Conservation (phyloP, 2,888 invertebrate genomes). For the Polyommatus icarus region DNA sequence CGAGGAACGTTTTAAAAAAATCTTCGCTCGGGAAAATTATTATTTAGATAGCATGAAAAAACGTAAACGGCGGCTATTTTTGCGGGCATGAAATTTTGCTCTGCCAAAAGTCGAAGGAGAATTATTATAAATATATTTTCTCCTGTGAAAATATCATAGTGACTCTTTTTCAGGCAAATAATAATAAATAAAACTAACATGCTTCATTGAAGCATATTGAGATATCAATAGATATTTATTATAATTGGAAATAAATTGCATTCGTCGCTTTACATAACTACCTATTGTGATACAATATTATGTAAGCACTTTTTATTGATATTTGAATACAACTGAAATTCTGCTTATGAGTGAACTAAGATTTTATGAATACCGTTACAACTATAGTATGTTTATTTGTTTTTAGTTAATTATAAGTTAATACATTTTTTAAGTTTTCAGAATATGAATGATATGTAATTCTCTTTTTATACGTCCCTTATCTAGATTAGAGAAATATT, state of each 20-base stretch:
- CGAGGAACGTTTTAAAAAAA: too few species aligned
- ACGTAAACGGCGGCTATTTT: not conserved
- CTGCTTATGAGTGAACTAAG: not conserved
- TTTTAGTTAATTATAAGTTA: too few species aligned
- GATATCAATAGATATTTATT: not conserved
- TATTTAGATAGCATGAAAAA: not conserved
- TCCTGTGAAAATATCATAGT: not conserved
- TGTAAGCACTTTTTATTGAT: not conserved
- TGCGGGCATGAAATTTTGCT: not conserved
- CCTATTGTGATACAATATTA: not conserved
- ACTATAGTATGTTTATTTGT: too few species aligned
- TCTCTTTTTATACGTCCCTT: too few species aligned
- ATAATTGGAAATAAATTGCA: not conserved
- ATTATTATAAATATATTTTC: not conserved
- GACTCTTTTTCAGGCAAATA: not conserved
- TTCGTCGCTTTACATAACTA: slow-evolving; percentile 1
- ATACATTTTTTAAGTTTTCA: too few species aligned
- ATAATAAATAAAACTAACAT: not conserved
- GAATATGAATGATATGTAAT: too few species aligned
- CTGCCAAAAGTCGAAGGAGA: not conserved
- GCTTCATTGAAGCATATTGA: not conserved
- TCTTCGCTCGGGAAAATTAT: not conserved
- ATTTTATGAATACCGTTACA: not conserved
- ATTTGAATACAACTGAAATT: not conserved
- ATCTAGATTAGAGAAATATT: too few species aligned